Evolutionary conservation across 1,140 invertebrate species (phyloP).

Genomic region (Nasonia vitripennis): DNA sequence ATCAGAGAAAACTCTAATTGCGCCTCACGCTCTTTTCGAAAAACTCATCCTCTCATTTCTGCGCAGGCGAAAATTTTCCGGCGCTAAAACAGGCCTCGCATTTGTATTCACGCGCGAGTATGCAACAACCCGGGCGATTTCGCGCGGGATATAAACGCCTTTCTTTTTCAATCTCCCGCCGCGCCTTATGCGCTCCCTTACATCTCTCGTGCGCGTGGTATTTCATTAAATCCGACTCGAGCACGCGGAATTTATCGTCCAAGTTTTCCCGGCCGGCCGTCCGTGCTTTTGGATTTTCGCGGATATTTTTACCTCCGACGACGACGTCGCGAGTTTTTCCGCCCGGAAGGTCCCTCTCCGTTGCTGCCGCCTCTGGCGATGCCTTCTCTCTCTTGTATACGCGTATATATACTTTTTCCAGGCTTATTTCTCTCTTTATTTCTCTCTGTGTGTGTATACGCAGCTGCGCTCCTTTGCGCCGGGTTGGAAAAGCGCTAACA

Average conservation of each 20-base stretch:
- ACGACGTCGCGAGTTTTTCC: slow-evolving; percentile 7
- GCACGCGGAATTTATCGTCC: slow-evolving; percentile 32
- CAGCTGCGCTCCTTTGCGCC: too few relatives aligned
- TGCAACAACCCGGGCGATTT: background rate
- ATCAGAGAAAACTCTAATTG: background rate
- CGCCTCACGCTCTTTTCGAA: background rate
- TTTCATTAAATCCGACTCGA: slow-evolving; percentile 28
- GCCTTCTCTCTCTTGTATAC: background rate
- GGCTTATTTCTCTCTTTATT: background rate
- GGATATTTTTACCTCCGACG: background rate
- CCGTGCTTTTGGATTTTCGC: slow-evolving; percentile 18
- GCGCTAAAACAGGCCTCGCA: background rate
- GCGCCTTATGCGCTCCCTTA: background rate
- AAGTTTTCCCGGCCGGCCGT: slow-evolving; percentile 23
- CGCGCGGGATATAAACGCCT: background rate
- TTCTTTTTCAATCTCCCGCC: slow-evolving; percentile 13
- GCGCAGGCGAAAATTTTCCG: background rate
- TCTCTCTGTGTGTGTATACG: too few relatives aligned
- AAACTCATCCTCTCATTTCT: too few relatives aligned
- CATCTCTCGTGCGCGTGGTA: background rate
- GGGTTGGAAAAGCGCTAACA: too few relatives aligned
- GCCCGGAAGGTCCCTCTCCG: slow-evolving; percentile 18
- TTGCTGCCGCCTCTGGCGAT: background rate
- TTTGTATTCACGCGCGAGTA: too few relatives aligned
- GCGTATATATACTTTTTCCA: background rate